Conservation (phyloP, 1,140 invertebrate species). For the Leptestheria dahalacensis region DNA sequence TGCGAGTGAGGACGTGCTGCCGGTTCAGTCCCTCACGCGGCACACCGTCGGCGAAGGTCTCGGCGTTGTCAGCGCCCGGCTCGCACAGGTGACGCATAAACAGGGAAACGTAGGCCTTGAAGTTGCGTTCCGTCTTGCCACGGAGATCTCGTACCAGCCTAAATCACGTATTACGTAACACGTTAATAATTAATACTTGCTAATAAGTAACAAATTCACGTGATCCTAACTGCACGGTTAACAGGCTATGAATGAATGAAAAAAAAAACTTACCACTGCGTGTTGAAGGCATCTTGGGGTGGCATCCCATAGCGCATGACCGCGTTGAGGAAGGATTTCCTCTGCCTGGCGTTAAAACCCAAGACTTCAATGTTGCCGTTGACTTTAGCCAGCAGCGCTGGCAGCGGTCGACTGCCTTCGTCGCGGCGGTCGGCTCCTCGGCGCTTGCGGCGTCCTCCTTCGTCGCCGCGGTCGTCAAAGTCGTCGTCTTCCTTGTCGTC, state of each 20-base stretch:
- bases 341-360: constrained; percentile 96
- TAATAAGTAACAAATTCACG: too few relatives aligned
- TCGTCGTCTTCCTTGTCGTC: constrained; percentile 26
- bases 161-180: too few relatives aligned
- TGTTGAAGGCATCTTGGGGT: constrained; percentile 93
- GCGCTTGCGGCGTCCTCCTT: constrained; percentile 58
- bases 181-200: too few relatives aligned
- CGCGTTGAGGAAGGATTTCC: constrained; percentile 97
- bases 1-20: constrained; percentile 94
- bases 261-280: constrained; percentile 60
- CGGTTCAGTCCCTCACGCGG: constrained; percentile 94
- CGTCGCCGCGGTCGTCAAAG: constrained; percentile 32
- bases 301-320: constrained; percentile 99
- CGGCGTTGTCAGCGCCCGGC: constrained; percentile 92
- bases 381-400: constrained; percentile 85
- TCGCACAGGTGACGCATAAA: constrained; percentile 99
- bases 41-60: constrained; percentile 97
- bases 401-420: constrained; percentile 82
- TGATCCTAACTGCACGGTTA: too few relatives aligned
- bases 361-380: constrained; percentile 97
- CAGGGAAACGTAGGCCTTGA: constrained; percentile 94
- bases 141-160: constrained; percentile 84
- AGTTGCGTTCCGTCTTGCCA: constrained; percentile 97
- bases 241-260: too few relatives aligned
- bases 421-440: constrained; percentile 59